Evolutionary conservation across 2,797 vertebrate species (phyloP).

Genomic region (Perodicticus potto): DNA sequence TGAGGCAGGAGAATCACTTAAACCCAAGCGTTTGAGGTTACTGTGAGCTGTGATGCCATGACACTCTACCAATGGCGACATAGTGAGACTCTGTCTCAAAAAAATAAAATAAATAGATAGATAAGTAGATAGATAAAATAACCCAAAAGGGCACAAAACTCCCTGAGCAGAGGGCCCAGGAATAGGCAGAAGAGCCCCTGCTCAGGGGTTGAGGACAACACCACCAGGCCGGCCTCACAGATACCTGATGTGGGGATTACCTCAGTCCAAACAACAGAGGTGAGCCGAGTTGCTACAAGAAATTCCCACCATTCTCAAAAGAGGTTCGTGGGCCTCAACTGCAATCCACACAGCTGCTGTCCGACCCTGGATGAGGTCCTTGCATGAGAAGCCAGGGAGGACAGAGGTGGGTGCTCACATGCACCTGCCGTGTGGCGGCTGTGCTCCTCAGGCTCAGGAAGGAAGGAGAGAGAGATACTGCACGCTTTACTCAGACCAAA

Average conservation of each 20-base stretch:
- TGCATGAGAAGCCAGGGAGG: too few relatives aligned
- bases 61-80: too few relatives aligned
- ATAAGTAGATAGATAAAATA: neutral
- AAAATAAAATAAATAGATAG: too few relatives aligned
- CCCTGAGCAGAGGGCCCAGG: neutral
- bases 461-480: neutral
- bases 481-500: neutral
- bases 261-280: neutral
- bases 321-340: neutral
- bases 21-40: too few relatives aligned
- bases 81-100: too few relatives aligned
- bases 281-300: neutral
- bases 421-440: neutral
- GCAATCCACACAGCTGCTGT: neutral
- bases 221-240: neutral
- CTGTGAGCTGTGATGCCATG: too few relatives aligned
- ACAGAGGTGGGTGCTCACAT: neutral
- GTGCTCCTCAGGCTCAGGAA: accelerated
- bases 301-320: neutral
- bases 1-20: too few relatives aligned
- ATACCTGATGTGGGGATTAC: too few relatives aligned
- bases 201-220: neutral
- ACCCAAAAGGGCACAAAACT: neutral
- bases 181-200: neutral
- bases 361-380: neutral